Evolutionary conservation across 2,113 vertebrate genomes (phyloP), one percentile per base, ranked within the genome.

Genomic region (Hipposideros armiger): DNA sequence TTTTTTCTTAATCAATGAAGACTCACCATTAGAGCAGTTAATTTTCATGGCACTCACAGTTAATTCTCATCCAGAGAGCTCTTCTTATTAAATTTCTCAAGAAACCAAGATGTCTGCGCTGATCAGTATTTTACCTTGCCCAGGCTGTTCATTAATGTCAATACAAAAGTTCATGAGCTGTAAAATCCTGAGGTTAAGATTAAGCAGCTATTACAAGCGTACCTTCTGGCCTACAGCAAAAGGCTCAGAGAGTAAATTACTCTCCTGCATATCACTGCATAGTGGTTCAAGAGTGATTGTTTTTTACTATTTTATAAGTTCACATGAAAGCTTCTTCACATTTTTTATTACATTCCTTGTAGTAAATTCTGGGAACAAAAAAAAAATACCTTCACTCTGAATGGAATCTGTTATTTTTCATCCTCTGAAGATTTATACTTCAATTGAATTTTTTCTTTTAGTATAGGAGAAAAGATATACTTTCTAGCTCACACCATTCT

Each of bases 131-230:
- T 95, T 91, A 89, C 56, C 30, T 95, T 86, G 67, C 26, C 47
- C 54, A 22, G 17, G 40, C 10, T 66, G 0, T 1, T 56, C 28
- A 13, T 42, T 94, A 95, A 73, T 91, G 50, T 73, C 17, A 42
- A 4, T 17, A 94, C 58, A 11, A 89, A 42, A 30, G 76, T 0
- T 42, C 85, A 94, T 16, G 89, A 81, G 80, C 87, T 92, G 40
- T 64, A 56, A 62, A 96, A 97, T 97, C 40, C 62, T 47, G 78
- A 97, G 86, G 97, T 96, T 96, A 93, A 70, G 47, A 91, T 95
- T 91, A 89, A 95, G 47, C 58, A 80, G 86, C 76, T 92, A 83
- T 96, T 94, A 95, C 22, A 97, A 87, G 30, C 80, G 11, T 28
- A 89, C 88, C 89, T 97, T 96, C 89, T 89, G 86, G 56, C 76